Evolutionary conservation across 2,113 vertebrate species (phyloP).

Genomic region (Oryzias woworae): DNA sequence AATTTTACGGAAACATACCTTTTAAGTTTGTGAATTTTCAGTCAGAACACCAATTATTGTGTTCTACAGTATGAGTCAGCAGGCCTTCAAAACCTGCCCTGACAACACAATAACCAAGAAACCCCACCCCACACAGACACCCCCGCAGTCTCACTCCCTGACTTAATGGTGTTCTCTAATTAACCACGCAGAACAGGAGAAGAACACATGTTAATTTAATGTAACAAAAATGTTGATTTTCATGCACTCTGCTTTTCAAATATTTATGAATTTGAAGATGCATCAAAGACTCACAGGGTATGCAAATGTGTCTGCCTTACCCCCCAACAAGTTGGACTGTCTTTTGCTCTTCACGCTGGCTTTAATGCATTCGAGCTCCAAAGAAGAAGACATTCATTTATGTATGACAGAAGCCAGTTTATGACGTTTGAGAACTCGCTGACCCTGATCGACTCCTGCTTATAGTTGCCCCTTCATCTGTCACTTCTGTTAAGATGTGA

Average conservation of each 20-base stretch:
- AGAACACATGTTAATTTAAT: slow-evolving; percentile 87
- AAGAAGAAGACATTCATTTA: slow-evolving; percentile 47
- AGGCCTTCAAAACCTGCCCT: slow-evolving; percentile 51
- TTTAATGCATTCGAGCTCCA: slow-evolving; percentile 22
- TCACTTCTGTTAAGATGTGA: too few species aligned
- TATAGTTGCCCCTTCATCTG: too few species aligned
- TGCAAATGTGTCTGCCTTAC: slow-evolving; percentile 77
- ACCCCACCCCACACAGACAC: background rate
- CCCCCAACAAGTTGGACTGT: slow-evolving; percentile 76
- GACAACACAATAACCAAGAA: slow-evolving; percentile 54
- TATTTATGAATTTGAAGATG: slow-evolving; percentile 82
- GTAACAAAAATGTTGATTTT: slow-evolving; percentile 87
- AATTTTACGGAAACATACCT: slow-evolving; percentile 2
- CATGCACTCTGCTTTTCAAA: slow-evolving; percentile 81
- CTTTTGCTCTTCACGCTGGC: slow-evolving; percentile 49
- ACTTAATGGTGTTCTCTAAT: slow-evolving; percentile 73
- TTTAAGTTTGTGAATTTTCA: slow-evolving; percentile 7
- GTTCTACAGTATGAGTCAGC: slow-evolving; percentile 49
- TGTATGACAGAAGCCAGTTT: slow-evolving; percentile 37
- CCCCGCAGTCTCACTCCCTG: slow-evolving; percentile 52
- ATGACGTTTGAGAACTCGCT: slow-evolving; percentile 35
- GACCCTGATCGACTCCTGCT: too few species aligned
- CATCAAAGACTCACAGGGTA: slow-evolving; percentile 80
- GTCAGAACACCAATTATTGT: slow-evolving; percentile 29
- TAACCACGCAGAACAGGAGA: slow-evolving; percentile 80